Conservation (phyloP, 2,797 vertebrate genomes). For the Enteromius trimaculatus region DNA sequence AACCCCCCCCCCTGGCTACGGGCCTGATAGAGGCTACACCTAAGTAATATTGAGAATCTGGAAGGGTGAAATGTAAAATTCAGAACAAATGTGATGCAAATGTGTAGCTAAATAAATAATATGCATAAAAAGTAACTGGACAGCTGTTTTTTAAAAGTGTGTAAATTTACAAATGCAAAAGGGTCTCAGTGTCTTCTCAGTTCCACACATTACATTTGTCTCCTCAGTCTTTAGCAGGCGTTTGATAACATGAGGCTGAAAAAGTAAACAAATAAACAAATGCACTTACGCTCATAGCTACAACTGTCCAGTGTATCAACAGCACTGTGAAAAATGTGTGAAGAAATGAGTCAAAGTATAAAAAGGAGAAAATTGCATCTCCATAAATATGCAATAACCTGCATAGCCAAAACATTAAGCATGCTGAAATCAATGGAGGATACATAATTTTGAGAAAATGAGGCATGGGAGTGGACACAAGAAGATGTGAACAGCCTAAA, state of each 20-base stretch:
- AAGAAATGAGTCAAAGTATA: not conserved
- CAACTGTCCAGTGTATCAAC: not conserved
- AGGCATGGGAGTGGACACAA: not conserved
- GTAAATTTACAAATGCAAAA: not conserved
- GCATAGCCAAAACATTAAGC: not conserved
- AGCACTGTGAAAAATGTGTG: not conserved
- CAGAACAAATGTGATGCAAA: not conserved
- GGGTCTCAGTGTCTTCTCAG: not conserved
- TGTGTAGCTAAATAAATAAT: not conserved
- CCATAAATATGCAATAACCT: slow-evolving; percentile 3
- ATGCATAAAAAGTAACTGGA: not conserved
- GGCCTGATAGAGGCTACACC: not conserved
- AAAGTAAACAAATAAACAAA: not conserved
- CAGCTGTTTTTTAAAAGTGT: not conserved
- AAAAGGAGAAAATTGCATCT: not conserved
- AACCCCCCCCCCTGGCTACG: no score
- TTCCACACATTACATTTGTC: not conserved
- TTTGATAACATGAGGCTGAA: not conserved
- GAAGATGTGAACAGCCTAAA: not conserved
- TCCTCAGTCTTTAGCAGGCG: not conserved
- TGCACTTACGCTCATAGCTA: not conserved
- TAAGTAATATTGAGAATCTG: not conserved
- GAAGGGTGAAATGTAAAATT: not conserved
- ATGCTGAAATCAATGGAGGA: not conserved
- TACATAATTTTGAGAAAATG: not conserved